Base-by-base conservation (phyloP, 2,888 invertebrate species). In the Yponomeuta plumbellus region DNA sequence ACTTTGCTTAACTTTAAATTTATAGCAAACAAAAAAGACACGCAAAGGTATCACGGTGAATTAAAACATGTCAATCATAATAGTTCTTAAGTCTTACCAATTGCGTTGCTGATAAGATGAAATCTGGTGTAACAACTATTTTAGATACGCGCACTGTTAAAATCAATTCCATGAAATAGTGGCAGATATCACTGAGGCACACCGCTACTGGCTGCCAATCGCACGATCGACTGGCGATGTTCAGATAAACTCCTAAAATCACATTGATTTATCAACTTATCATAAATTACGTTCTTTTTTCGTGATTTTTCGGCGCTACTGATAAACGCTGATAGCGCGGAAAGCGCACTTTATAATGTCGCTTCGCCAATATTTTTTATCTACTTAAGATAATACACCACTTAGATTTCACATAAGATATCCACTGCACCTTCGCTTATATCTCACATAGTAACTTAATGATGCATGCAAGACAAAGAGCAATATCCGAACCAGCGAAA, bases 221-320 rank as follows among this genome's bases (percentile, higher is more conserved):
- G 81, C 74, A 67, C 79, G 70, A 88, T 89, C 84, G 87, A 89
- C 88, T 89, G 86, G 86, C 81, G 85, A 84, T 85, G 85, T 80
- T 71, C 74, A 79, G 88, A 90, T 88, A 86, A 85, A 76, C 76
- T 75, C 75, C 77, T 80, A 78, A 76, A 85, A 86, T 84, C 86
- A 80, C 75, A 79, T 52, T n/a, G 57, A 56, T 56, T 13, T 64
- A 64, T 21, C 20, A n/a, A 76, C 79, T 88, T 89, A 90, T 89
- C 90, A 81, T 80, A 84, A 89, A 84, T 88, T 86, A 86, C 80
- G 78, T 83, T 75, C 76, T 82, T 82, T 34, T 81, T 76, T 70
- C 77, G 73, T 75, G 84, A 87, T 87, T 88, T 84, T 81, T 76
- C 75, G 75, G 77, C 81, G 21, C n/a, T 13, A 59, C 39, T 62